Percentiles rank a stretch among this genome's conserved stretches.
phyloP scores from a whole-genome alignment of 2,113 vertebrate species.

The Pterocles burchelli region DNA sequence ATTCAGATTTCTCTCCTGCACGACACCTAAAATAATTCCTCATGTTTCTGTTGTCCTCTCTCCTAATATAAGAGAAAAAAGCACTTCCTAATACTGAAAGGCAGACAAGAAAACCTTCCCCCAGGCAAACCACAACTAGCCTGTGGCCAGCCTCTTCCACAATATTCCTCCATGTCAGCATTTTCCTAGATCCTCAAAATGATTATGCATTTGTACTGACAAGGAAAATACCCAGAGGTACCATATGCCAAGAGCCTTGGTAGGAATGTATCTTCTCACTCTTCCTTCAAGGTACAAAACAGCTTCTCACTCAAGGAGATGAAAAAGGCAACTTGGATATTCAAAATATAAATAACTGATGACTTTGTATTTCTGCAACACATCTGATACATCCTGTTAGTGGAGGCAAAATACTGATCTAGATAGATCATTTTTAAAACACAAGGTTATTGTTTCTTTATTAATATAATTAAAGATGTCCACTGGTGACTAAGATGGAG shows the following conservation, averaged over 20 bases:
- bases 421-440: neutral
- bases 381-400: neutral
- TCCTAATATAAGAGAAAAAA: neutral
- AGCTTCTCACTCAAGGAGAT: neutral
- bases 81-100: conserved; percentile 8
- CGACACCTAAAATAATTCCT: neutral
- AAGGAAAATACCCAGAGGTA: neutral
- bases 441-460: neutral
- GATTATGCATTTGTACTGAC: neutral
- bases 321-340: neutral
- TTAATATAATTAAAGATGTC: neutral
- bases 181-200: neutral
- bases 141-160: neutral
- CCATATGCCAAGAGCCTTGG: neutral
- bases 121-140: neutral
- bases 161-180: neutral
- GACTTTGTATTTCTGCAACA: neutral
- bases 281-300: neutral
- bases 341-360: neutral
- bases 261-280: neutral
- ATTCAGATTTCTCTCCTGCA: neutral
- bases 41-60: neutral
- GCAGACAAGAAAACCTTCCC: conserved; percentile 5
- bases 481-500: neutral
- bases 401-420: neutral